A percentile compares a stretch with the other conserved stretches of the same genome.
Conservation (phyloP, 2,888 invertebrate species). For the Falcaria lacertinaria region DNA sequence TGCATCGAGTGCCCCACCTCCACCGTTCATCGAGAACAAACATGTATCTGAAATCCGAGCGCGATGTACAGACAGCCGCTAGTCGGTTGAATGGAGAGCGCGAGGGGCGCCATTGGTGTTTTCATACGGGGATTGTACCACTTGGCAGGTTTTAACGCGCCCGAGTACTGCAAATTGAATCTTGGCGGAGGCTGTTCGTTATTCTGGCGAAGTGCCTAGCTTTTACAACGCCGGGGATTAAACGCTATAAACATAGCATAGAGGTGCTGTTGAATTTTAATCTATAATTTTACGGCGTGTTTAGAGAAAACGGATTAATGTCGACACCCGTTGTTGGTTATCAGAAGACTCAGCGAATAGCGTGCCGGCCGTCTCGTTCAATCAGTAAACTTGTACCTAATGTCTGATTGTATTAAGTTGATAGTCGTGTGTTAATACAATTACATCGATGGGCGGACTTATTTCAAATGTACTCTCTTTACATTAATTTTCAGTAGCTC, state of each 20-base stretch:
- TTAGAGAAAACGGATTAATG: too few species aligned
- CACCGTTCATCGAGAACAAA: too few species aligned
- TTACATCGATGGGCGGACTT: too few species aligned
- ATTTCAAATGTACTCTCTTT: too few species aligned
- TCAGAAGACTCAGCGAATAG: too few species aligned
- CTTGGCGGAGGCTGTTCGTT: conserved; percentile 45
- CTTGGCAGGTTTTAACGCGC: conserved; percentile 51
- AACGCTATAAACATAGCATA: neutral
- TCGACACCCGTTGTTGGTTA: too few species aligned
- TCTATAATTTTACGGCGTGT: neutral
- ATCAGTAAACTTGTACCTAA: too few species aligned
- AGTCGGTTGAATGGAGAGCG: conserved; percentile 17
- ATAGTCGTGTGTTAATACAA: too few species aligned
- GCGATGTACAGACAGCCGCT: conserved; percentile 4
- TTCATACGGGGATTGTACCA: conserved; percentile 39
- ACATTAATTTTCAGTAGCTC: too few species aligned
- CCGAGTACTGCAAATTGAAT: conserved; percentile 55
- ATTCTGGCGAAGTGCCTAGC: conserved; percentile 28
- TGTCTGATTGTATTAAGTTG: too few species aligned
- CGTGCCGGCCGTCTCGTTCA: too few species aligned
- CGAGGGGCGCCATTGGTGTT: conserved; percentile 20
- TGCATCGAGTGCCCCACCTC: too few species aligned
- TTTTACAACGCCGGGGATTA: neutral
- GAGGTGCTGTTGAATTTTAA: neutral
- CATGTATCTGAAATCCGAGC: neutral